Evolutionary conservation across 1,140 invertebrate genomes (phyloP), one percentile per base, ranked within the genome.

Genomic region (Heliconius hermathena): DNA sequence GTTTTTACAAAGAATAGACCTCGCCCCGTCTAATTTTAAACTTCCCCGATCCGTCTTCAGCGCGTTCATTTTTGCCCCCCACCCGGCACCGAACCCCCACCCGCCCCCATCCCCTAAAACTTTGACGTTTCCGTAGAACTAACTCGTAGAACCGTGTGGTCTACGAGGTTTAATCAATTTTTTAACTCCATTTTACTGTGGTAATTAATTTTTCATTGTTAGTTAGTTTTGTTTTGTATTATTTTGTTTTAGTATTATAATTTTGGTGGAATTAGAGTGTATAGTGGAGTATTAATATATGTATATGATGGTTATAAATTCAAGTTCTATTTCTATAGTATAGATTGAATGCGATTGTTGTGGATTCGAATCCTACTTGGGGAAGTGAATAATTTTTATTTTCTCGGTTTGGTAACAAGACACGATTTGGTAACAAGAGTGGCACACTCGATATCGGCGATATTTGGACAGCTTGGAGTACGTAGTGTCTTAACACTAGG

Each of bases 111-210:
- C 84, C 82, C 81, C 85, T 78, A 83, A 91, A 93, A 91, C 90
- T 91, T 93, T 89, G 87, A 86, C 91, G 89, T 89, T 91, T 89
- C 88, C 87, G 89, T 87, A 86, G 88, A 88, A 88, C 87, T 91
- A 89, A 88, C 85, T 84, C 85, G 82, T 84, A 83, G 84, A 82
- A 84, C 76, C 76, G 82, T 89, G 88, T 89, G 88, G 90, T 88
- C 85, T 86, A 78, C 83, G 84, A 82, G 91, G 81, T 90, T 92
- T 93, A 91, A 93, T 92, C 90, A 93, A 92, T 91, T 93, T 93
- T 93, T 93, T 87, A 91, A 92, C 89, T 90, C 88, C 85, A 90
- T 91, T 92, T 91, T 86, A 52, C 81, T 81, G 87, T 77, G 71
- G 80, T 87, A 90, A 89, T 90, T 90, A 91, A 87, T 89, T 90